Percentiles rank a stretch among this genome's conserved stretches.
Evolutionary conservation across 2,888 invertebrate species (phyloP).

Genomic region (Abrostola triplasia): DNA sequence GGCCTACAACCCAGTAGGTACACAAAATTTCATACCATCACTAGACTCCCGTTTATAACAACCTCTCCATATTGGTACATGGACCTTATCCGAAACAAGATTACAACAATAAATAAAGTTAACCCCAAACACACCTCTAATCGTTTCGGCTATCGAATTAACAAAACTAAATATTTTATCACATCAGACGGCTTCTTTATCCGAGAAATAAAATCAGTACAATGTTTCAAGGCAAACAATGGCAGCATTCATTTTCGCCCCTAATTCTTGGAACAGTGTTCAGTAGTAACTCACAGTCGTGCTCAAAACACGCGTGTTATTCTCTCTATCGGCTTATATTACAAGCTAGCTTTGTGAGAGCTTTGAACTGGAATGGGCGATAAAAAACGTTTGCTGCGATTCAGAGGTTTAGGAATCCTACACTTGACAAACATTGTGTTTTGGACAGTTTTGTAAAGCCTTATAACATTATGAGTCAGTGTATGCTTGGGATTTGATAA

Average conservation of each 20-base stretch:
- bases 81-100: too few relatives aligned
- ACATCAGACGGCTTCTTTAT: constrained; percentile 4
- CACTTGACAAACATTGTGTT: not conserved
- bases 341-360: constrained; percentile 41
- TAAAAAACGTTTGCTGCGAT: constrained; percentile 11
- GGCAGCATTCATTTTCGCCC: constrained; percentile 27
- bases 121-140: too few relatives aligned
- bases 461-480: too few relatives aligned
- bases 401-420: constrained; percentile 10
- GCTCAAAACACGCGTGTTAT: constrained; percentile 34
- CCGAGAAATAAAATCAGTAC: constrained; percentile 32
- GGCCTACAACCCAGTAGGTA: too few relatives aligned
- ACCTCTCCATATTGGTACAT: too few relatives aligned
- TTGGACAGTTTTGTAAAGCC: not conserved
- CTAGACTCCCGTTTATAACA: too few relatives aligned
- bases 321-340: constrained; percentile 37
- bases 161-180: too few relatives aligned
- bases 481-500: too few relatives aligned
- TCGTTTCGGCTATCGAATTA: too few relatives aligned
- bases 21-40: too few relatives aligned
- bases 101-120: too few relatives aligned
- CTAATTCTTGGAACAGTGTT: constrained; percentile 44
- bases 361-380: constrained; percentile 27
- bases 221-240: constrained; percentile 45
- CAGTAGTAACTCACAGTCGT: constrained; percentile 24